Conservation (phyloP, 2,888 invertebrate genomes). For the Plebejus argus region DNA sequence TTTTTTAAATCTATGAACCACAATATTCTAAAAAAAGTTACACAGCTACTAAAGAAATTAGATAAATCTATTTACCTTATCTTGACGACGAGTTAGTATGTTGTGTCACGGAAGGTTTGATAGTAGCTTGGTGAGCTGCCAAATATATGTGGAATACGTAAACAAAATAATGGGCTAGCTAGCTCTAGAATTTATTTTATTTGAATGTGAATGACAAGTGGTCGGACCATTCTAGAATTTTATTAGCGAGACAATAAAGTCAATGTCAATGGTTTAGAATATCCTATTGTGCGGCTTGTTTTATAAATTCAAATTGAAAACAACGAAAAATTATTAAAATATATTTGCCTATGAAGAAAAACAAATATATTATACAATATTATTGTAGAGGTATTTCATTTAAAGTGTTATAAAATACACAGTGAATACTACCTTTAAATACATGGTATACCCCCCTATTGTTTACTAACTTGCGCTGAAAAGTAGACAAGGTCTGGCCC, state of each 20-base stretch:
- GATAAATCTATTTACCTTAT: neutral
- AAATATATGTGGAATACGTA: slow-evolving; percentile 23
- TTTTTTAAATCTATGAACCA: neutral
- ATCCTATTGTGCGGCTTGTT: neutral
- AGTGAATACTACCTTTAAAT: no score
- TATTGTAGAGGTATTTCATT: neutral
- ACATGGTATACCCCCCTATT: no score
- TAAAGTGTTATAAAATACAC: no score
- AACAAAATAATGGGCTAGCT: slow-evolving; percentile 21
- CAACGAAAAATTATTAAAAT: neutral
- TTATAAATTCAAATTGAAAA: neutral
- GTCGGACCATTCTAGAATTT: slow-evolving; percentile 14
- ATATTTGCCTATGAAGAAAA: neutral
- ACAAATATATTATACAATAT: neutral
- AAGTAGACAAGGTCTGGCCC: no score
- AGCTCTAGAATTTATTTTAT: slow-evolving; percentile 14
- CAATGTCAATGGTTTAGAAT: slow-evolving; percentile 10
- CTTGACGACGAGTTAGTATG: neutral
- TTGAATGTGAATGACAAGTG: slow-evolving; percentile 21
- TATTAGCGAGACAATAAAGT: neutral
- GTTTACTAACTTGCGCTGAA: no score
- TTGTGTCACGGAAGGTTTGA: slow-evolving; percentile 13
- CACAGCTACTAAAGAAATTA: neutral
- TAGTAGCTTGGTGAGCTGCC: slow-evolving; percentile 23
- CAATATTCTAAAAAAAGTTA: neutral